phyloP scores from a whole-genome alignment of 53 echinoderm and acorn worm species.

The Henricia sp. region DNA sequence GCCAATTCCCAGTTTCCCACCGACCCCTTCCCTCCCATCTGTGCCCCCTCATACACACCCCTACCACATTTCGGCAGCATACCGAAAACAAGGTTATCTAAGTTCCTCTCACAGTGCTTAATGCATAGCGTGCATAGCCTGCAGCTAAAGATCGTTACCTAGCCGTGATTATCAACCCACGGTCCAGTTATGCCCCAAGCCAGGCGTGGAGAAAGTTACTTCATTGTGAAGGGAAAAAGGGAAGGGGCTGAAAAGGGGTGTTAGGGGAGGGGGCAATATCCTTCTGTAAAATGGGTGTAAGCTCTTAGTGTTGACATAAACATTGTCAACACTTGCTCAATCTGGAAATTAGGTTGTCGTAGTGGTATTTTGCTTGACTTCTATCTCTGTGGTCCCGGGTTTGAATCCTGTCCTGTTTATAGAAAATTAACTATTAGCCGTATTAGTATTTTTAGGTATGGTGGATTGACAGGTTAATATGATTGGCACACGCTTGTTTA shows the following conservation, averaged over 20 bases:
- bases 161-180: constrained; percentile 23
- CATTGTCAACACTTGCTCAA: too few species aligned
- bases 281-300: not conserved
- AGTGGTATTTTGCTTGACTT: too few species aligned
- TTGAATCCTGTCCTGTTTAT: too few species aligned
- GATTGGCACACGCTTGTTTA: too few species aligned
- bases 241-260: not conserved
- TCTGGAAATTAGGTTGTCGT: too few species aligned
- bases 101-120: constrained; percentile 30
- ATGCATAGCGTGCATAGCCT: constrained; percentile 31
- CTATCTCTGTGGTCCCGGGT: too few species aligned
- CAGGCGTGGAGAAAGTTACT: constrained; percentile 32
- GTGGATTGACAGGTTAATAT: too few species aligned
- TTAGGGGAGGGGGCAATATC: not conserved
- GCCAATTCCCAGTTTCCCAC: not conserved
- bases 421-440: too few species aligned
- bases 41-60: not conserved
- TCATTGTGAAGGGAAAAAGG: not conserved
- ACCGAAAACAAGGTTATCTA: constrained; percentile 33
- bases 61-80: not conserved
- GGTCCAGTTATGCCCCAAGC: constrained; percentile 30
- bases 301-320: too few species aligned
- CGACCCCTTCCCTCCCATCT: not conserved
- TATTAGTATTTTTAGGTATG: too few species aligned
- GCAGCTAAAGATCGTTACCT: constrained; percentile 6